phyloP scores from a whole-genome alignment of 1,140 invertebrate genomes.

The Scaptomyza pallida region DNA sequence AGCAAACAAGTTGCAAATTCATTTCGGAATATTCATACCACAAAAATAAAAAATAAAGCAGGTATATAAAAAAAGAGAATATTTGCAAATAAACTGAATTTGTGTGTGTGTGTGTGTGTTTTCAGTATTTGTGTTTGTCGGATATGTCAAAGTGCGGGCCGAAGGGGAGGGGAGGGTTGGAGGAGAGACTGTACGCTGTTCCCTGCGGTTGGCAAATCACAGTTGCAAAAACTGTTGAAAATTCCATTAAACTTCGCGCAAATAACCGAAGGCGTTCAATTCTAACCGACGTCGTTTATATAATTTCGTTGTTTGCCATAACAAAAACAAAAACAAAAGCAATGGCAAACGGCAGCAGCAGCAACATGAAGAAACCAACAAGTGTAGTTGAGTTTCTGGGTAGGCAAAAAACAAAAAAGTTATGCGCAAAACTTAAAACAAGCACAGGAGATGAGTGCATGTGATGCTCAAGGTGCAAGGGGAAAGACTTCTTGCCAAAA shows the following conservation, averaged over 20 bases:
- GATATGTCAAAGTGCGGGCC: slow-evolving; percentile 5
- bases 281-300: slow-evolving; percentile 78
- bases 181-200: slow-evolving; percentile 23
- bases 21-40: slow-evolving; percentile 39
- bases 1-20: slow-evolving; percentile 56
- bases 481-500: slow-evolving; percentile 12
- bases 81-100: slow-evolving; percentile 44
- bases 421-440: slow-evolving; percentile 65
- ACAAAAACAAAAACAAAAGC: slow-evolving; percentile 49
- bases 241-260: slow-evolving; percentile 82
- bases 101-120: too few relatives aligned
- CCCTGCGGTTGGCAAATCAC: slow-evolving; percentile 70
- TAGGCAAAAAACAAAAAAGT: slow-evolving; percentile 60
- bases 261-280: slow-evolving; percentile 81
- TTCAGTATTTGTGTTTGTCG: slow-evolving; percentile 13
- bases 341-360: slow-evolving; percentile 6
- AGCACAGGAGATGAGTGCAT: slow-evolving; percentile 9
- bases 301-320: slow-evolving; percentile 75
- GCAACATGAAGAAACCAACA: slow-evolving; percentile 4
- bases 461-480: background rate
- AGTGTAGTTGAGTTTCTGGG: slow-evolving; percentile 12
- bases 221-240: slow-evolving; percentile 79
- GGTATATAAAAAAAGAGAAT: too few relatives aligned
- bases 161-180: background rate
- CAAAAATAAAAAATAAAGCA: slow-evolving; percentile 17